Evolutionary conservation across 2,888 invertebrate species (phyloP).

Genomic region (Graphium colonna): DNA sequence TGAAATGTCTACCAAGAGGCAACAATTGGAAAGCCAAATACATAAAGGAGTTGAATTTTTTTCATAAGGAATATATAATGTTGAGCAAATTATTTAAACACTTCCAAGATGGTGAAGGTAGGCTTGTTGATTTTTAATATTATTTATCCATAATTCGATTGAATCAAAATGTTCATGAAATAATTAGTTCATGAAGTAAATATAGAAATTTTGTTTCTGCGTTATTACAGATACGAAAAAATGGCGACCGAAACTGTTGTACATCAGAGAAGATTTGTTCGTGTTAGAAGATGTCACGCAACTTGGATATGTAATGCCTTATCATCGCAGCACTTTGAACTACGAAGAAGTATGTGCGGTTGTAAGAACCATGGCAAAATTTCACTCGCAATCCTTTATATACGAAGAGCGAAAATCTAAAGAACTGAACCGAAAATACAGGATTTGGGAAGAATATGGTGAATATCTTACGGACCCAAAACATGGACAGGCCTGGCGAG

Average conservation of each 20-base stretch:
- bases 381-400: conserved; percentile 72
- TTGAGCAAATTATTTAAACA: conserved; percentile 50
- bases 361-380: conserved; percentile 63
- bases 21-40: conserved; percentile 67
- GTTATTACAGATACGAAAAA: conserved; percentile 41
- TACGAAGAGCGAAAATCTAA: conserved; percentile 63
- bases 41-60: conserved; percentile 50
- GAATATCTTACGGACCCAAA: conserved; percentile 50
- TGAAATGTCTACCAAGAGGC: conserved; percentile 79
- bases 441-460: conserved; percentile 59
- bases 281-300: conserved; percentile 63
- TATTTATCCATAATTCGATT: no score
- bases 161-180: neutral
- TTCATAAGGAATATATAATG: conserved; percentile 59
- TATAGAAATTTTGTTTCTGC: neutral
- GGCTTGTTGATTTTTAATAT: conserved; percentile 17
- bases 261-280: conserved; percentile 51
- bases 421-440: conserved; percentile 49
- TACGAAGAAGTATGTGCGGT: conserved; percentile 59
- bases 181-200: neutral
- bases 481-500: conserved; percentile 47
- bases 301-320: conserved; percentile 54
- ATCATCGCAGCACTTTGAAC: conserved; percentile 44
- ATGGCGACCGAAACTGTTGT: conserved; percentile 55
- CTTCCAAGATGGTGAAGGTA: conserved; percentile 50